Evolutionary conservation across 2,797 vertebrate species (phyloP), one percentile per base, ranked within the genome.

Genomic region (Rhynchonycteris naso): DNA sequence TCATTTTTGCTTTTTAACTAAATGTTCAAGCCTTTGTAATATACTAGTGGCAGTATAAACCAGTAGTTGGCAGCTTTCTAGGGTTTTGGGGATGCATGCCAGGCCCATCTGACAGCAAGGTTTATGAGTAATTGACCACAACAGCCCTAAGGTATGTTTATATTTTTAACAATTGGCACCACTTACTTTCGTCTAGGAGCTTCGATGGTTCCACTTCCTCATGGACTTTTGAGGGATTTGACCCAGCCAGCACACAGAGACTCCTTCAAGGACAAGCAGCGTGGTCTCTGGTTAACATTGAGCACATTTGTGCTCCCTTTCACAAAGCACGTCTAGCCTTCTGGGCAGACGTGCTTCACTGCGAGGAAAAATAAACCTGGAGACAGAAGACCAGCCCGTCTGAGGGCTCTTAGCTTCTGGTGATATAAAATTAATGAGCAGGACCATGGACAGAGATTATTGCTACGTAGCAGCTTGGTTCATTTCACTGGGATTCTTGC

Each of bases 21-120:
- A 83, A 91, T 63, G 54, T 94, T 94, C 91, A 90, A 95, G 59
- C 15, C 58, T 97, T 97, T 97, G 87, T 93, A 95, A 94, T 87
- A 89, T 91, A 96, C 96, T 98, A 96, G 95, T 96, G 96, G 90
- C 83, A 95, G 83, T 83, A 93, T 93, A 97, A 97, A 97, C 93
- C 43, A 94, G 97, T 94, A 95, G 56, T 81, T 98, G 96, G 96
- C 94, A 93, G 88, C 56, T 93, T 63, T 95, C 52, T 94, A 85
- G 94, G 94, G 93, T 87, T 98, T 96, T 95, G 94, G 89, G 95
- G 43, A 54, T 26, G 76, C 90, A 65, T 91, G 61, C 68, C 90
- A 65, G 90, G 61, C 65, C 38, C 14, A 52, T 84, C 85, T 96
- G 97, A 96, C 63, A 92, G 90, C 0, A n/a, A 96, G 88, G 90